Evolutionary conservation across 1,140 invertebrate genomes (phyloP).

Genomic region (Aphidius gifuensis): DNA sequence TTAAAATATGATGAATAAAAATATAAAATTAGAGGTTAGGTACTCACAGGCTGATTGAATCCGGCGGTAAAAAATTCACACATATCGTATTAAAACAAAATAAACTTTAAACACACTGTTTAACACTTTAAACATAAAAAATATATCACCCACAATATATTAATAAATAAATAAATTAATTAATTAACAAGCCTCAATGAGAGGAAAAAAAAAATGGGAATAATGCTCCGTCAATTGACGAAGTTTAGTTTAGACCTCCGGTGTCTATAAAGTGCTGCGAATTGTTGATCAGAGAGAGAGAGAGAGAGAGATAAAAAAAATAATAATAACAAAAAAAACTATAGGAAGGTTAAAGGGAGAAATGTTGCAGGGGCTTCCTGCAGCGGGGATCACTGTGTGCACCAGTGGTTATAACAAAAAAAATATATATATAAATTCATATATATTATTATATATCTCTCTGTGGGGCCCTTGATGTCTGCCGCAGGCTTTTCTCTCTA

Average conservation of each 20-base stretch:
- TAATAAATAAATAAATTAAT: conserved; percentile 8
- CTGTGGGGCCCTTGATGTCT: conserved; percentile 10
- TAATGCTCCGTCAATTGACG: no score
- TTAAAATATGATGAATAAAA: no score
- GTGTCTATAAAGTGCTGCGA: no score
- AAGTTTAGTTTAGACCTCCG: no score
- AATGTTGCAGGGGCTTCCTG: neutral
- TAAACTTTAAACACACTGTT: conserved; percentile 17
- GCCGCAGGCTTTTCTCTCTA: conserved; percentile 4
- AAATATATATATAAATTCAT: neutral
- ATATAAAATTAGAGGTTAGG: no score
- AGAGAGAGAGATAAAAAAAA: no score
- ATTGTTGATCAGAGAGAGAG: no score
- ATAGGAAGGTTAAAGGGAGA: no score
- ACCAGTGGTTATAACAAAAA: neutral
- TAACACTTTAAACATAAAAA: conserved; percentile 21
- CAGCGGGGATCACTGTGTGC: neutral
- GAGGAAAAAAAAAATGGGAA: no score
- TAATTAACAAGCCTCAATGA: neutral
- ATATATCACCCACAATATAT: conserved; percentile 5
- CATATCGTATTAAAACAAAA: conserved; percentile 24
- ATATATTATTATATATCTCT: neutral
- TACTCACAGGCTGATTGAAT: conserved; percentile 28
- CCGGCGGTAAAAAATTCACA: conserved; percentile 23
- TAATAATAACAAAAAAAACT: neutral